phyloP scores from a whole-genome alignment of 2,888 invertebrate species.

The Ochropacha duplaris region DNA sequence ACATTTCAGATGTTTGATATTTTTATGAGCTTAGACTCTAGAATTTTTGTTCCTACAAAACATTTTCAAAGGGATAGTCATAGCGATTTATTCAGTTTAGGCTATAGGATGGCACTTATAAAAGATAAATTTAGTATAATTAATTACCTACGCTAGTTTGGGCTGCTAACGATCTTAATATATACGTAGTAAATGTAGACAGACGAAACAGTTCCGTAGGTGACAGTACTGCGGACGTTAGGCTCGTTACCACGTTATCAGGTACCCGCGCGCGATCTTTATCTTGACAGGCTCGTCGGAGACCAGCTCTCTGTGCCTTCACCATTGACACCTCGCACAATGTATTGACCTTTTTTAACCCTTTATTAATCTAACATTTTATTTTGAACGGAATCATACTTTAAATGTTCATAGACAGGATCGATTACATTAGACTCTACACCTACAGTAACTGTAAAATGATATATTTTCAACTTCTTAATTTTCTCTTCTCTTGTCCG shows the following conservation, averaged over 20 bases:
- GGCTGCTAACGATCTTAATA: background rate
- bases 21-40: too few species aligned
- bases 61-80: too few species aligned
- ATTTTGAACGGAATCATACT: background rate
- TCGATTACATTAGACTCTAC: too few species aligned
- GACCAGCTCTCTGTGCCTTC: slow-evolving; percentile 62
- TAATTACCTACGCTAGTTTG: too few species aligned
- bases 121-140: too few species aligned
- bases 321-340: slow-evolving; percentile 69
- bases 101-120: too few species aligned
- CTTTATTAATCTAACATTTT: slow-evolving; percentile 43
- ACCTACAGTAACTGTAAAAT: too few species aligned
- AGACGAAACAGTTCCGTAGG: slow-evolving; percentile 30
- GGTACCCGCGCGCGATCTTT: slow-evolving; percentile 57
- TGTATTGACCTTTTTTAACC: slow-evolving; percentile 49
- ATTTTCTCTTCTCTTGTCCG: too few species aligned
- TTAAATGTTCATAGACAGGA: background rate
- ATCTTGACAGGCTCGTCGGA: slow-evolving; percentile 71
- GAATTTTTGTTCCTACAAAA: too few species aligned
- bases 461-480: too few species aligned
- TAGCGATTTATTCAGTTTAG: too few species aligned
- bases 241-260: slow-evolving; percentile 72
- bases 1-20: too few species aligned
- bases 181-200: slow-evolving; percentile 8
- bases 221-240: slow-evolving; percentile 61